phyloP scores from a whole-genome alignment of 2,797 vertebrate species.

The Lycodopsis pacificus region DNA sequence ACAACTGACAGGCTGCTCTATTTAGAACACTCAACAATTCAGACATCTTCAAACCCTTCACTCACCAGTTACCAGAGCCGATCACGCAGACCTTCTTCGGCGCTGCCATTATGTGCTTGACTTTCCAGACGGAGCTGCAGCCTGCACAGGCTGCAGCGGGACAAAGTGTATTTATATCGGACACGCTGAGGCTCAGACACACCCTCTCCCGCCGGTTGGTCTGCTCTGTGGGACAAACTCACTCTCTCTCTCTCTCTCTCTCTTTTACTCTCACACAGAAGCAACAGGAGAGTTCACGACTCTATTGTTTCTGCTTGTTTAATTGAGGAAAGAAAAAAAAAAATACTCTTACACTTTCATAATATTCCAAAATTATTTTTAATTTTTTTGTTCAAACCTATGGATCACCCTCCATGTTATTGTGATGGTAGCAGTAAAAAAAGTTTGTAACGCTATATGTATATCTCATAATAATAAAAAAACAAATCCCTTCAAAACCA shows the following conservation, averaged over 20 bases:
- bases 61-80: slow-evolving; percentile 98
- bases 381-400: no score
- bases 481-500: no score
- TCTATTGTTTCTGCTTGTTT: neutral
- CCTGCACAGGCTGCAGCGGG: slow-evolving; percentile 16
- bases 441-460: no score
- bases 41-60: neutral
- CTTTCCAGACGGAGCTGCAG: slow-evolving; percentile 48
- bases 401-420: no score
- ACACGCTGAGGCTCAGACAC: slow-evolving; percentile 43
- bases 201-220: slow-evolving; percentile 64
- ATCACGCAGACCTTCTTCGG: slow-evolving; percentile 91
- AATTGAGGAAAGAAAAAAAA: neutral
- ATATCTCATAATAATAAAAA: no score
- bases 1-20: neutral
- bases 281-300: neutral
- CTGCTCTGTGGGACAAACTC: slow-evolving; percentile 19
- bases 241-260: slow-evolving; percentile 4
- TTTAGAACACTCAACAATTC: neutral
- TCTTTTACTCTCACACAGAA: neutral
- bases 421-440: no score
- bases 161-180: slow-evolving; percentile 73
- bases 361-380: no score
- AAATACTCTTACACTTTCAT: no score
- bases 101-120: slow-evolving; percentile 75